Conservation (phyloP, 1,140 invertebrate genomes). For the Drosophila ohnishii region DNA sequence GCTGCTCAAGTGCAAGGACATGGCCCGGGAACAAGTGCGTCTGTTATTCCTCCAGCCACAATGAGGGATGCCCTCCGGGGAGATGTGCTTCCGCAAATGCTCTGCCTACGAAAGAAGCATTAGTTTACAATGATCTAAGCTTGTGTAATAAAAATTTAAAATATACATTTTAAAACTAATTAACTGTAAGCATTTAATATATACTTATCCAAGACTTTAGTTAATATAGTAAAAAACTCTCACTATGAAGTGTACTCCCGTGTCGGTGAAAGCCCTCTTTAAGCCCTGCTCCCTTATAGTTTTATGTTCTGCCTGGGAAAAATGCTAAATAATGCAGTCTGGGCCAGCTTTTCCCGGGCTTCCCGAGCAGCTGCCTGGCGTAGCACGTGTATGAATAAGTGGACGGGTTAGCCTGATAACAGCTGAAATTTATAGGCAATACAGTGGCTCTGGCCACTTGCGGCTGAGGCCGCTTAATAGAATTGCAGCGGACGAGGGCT, state of each 20-base stretch:
- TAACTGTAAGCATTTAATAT: too few relatives aligned
- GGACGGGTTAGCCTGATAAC: slow-evolving; percentile 65
- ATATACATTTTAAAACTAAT: too few relatives aligned
- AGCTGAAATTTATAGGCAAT: slow-evolving; percentile 73
- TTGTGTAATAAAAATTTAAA: too few relatives aligned
- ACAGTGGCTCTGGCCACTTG: slow-evolving; percentile 35
- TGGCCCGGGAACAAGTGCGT: slow-evolving; percentile 30
- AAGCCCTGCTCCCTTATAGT: slow-evolving; percentile 29
- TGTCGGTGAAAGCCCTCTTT: background rate
- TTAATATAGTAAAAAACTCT: too few relatives aligned
- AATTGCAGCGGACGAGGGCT: slow-evolving; percentile 58
- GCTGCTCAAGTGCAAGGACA: slow-evolving; percentile 74
- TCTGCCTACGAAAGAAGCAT: background rate
- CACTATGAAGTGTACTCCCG: slow-evolving; percentile 1
- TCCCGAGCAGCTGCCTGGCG: slow-evolving; percentile 47
- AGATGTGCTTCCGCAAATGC: slow-evolving; percentile 3
- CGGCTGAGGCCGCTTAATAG: slow-evolving; percentile 59
- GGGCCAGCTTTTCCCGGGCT: slow-evolving; percentile 13
- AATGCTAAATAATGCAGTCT: slow-evolving; percentile 60
- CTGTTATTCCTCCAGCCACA: slow-evolving; percentile 14
- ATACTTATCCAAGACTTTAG: background rate
- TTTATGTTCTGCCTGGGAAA: slow-evolving; percentile 48
- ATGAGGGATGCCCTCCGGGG: background rate
- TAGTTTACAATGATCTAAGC: too few relatives aligned
- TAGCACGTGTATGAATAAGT: slow-evolving; percentile 69